phyloP scores from a whole-genome alignment of 2,113 vertebrate species.

The Phyllostomus hastatus region DNA sequence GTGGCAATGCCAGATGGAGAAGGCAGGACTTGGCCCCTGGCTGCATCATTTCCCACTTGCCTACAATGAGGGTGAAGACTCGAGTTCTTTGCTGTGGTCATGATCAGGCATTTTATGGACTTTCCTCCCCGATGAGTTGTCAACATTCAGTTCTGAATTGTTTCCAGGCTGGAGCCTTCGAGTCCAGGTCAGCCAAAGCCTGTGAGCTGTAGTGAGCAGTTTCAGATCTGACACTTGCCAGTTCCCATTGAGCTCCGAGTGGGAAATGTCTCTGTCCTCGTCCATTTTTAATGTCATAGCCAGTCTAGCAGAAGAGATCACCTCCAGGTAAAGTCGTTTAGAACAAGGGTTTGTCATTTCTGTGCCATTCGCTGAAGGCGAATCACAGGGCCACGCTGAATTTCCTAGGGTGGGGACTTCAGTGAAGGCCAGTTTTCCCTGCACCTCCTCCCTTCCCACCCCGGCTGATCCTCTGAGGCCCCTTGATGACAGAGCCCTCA shows the following conservation, averaged over 20 bases:
- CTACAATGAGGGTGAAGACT: neutral
- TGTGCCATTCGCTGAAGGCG: neutral
- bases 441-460: too few species aligned
- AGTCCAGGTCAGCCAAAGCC: slow-evolving; percentile 73
- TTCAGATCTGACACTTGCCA: slow-evolving; percentile 82
- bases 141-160: slow-evolving; percentile 38
- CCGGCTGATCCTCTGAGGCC: neutral
- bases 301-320: slow-evolving; percentile 79
- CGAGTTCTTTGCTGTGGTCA: neutral
- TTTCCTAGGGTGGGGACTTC: neutral
- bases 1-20: neutral
- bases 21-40: neutral
- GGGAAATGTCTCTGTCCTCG: slow-evolving; percentile 73
- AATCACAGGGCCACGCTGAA: neutral
- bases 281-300: slow-evolving; percentile 81
- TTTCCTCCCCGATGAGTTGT: slow-evolving; percentile 5
- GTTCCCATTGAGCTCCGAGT: slow-evolving; percentile 77
- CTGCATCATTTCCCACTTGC: neutral
- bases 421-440: neutral
- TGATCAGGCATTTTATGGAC: neutral
- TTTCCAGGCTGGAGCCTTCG: slow-evolving; percentile 72
- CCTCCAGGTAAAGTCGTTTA: slow-evolving; percentile 80
- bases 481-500: neutral
- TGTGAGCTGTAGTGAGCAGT: slow-evolving; percentile 72
- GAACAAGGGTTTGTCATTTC: slow-evolving; percentile 64